phyloP scores from a whole-genome alignment of 2,888 invertebrate species.

The Achlya flavicornis region DNA sequence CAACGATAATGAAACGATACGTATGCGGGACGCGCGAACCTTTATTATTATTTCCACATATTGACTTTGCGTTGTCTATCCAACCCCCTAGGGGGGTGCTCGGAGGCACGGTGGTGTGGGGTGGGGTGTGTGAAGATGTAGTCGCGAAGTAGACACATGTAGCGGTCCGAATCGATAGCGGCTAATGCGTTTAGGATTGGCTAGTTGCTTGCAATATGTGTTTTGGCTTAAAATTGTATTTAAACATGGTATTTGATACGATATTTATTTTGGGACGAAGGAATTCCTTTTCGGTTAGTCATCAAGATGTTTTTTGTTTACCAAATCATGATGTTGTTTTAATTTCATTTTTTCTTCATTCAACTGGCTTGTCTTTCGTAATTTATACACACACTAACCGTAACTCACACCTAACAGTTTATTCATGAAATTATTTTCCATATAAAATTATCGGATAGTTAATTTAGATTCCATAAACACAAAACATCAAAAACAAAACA shows the following conservation, averaged over 20 bases:
- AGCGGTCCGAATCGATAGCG: constrained; percentile 65
- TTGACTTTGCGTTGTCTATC: constrained; percentile 77
- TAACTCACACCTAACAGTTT: too few relatives aligned
- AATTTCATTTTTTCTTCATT: too few relatives aligned
- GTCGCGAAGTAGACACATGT: constrained; percentile 67
- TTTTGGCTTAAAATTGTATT: not conserved
- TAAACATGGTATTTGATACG: constrained; percentile 18
- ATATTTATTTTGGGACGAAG: constrained; percentile 23
- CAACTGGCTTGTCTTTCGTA: too few relatives aligned
- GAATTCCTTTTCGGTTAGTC: not conserved
- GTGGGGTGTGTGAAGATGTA: constrained; percentile 46
- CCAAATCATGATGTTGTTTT: too few relatives aligned
- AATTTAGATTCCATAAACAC: too few relatives aligned
- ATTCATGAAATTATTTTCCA: too few relatives aligned
- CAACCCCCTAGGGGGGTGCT: constrained; percentile 27
- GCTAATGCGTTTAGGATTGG: constrained; percentile 72
- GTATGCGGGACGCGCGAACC: constrained; percentile 72
- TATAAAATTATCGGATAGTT: too few relatives aligned
- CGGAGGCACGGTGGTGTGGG: constrained; percentile 7
- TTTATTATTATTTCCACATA: constrained; percentile 83
- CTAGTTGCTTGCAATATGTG: constrained; percentile 28
- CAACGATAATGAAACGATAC: constrained; percentile 69
- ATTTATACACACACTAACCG: too few relatives aligned
- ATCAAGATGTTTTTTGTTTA: too few relatives aligned
- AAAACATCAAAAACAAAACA: too few relatives aligned